Percentiles rank a stretch among this genome's conserved stretches.
phyloP scores from a whole-genome alignment of 2,113 vertebrate genomes.

The Aplodontia rufa region DNA sequence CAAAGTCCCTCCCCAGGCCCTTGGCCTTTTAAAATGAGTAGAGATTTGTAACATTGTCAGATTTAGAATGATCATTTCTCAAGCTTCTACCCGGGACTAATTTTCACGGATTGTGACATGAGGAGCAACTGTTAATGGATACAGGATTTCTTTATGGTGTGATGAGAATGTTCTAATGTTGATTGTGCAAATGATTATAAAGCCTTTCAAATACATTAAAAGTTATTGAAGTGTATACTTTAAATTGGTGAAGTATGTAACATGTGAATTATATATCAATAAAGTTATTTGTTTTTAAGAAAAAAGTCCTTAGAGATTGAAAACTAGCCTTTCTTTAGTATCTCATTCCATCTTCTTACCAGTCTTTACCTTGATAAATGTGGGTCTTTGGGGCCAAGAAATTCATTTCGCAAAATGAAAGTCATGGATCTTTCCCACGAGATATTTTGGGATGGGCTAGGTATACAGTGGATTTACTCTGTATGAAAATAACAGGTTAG shows the following conservation, averaged over 20 bases:
- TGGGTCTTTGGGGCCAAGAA: neutral
- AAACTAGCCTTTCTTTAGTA: neutral
- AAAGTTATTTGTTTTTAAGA: neutral
- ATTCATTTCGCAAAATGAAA: neutral
- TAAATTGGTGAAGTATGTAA: neutral
- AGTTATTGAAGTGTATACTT: neutral
- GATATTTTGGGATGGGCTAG: neutral
- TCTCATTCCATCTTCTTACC: neutral
- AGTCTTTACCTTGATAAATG: slow-evolving; percentile 29
- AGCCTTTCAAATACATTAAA: neutral
- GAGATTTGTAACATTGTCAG: neutral
- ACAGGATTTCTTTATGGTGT: neutral
- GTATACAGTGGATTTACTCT: neutral
- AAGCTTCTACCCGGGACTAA: neutral
- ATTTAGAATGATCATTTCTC: neutral
- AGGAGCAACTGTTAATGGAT: neutral
- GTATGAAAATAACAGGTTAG: neutral
- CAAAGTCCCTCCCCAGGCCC: neutral
- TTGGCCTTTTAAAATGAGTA: neutral
- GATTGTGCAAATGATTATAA: neutral
- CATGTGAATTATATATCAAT: neutral
- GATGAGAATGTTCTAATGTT: neutral
- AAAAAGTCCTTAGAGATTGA: neutral
- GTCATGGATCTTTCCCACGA: neutral
- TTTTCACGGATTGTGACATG: slow-evolving; percentile 4